Conservation (phyloP, 2,888 invertebrate species). For the Trachelus stipa region DNA sequence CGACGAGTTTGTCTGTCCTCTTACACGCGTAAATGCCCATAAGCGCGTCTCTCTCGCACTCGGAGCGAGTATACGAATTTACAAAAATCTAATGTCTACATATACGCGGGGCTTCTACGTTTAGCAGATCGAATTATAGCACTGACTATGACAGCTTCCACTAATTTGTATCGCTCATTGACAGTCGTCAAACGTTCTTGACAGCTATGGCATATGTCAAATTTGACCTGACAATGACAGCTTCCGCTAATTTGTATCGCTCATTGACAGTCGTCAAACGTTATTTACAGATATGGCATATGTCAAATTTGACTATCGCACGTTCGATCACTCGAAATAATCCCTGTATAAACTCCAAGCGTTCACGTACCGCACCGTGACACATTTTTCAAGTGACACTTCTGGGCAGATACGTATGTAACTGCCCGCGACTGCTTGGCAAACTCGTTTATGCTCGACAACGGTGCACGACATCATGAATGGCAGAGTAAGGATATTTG, state of each 20-base stretch:
- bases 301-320: neutral
- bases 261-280: no score
- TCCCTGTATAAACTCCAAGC: neutral
- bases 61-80: neutral
- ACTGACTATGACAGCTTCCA: no score
- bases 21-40: neutral
- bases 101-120: neutral
- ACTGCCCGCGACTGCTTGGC: neutral
- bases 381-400: conserved; percentile 2
- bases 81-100: neutral
- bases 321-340: neutral
- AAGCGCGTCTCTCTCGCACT: neutral
- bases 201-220: no score
- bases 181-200: no score
- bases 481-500: conserved; percentile 40
- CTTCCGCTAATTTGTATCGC: no score
- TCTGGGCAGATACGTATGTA: neutral
- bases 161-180: no score
- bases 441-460: neutral
- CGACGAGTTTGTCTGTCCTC: neutral
- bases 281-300: no score
- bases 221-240: no score
- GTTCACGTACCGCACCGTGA: neutral
- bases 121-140: neutral
- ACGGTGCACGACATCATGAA: conserved; percentile 32